Conservation (phyloP, 2,113 vertebrate genomes). For the Platichthys stellatus region DNA sequence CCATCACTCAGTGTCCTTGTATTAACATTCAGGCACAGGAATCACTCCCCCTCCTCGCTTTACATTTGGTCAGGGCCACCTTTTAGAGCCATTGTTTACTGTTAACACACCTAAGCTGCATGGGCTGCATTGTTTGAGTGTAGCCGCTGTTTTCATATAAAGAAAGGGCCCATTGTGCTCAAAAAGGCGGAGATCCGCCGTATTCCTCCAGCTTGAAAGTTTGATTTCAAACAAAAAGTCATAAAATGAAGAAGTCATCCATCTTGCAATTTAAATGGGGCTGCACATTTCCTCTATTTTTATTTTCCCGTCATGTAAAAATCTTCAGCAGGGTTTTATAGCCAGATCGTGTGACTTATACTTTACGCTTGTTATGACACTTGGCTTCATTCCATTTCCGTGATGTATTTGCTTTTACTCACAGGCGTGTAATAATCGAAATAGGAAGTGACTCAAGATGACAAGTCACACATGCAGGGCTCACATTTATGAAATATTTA, state of each 20-base stretch:
- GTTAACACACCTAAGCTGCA: constrained; percentile 53
- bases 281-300: constrained; percentile 3
- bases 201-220: constrained; percentile 41
- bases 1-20: constrained; percentile 57
- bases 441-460: constrained; percentile 9
- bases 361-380: constrained; percentile 37
- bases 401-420: constrained; percentile 31
- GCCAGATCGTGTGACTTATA: constrained; percentile 44
- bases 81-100: constrained; percentile 59
- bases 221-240: constrained; percentile 48
- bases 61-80: constrained; percentile 56
- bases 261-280: constrained; percentile 55
- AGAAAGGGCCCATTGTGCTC: constrained; percentile 67
- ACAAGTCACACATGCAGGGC: constrained; percentile 14
- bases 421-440: constrained; percentile 45
- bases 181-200: constrained; percentile 34
- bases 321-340: constrained; percentile 37
- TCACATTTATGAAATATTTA: constrained; percentile 57
- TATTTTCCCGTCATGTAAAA: constrained; percentile 36
- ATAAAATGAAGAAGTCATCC: constrained; percentile 47
- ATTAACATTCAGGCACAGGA: constrained; percentile 45
- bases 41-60: constrained; percentile 40
- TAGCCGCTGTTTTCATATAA: constrained; percentile 51
- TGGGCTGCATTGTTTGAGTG: constrained; percentile 53
- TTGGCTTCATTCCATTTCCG: constrained; percentile 33